phyloP scores from a whole-genome alignment of 1,140 invertebrate species.

The Lucilia cuprina region DNA sequence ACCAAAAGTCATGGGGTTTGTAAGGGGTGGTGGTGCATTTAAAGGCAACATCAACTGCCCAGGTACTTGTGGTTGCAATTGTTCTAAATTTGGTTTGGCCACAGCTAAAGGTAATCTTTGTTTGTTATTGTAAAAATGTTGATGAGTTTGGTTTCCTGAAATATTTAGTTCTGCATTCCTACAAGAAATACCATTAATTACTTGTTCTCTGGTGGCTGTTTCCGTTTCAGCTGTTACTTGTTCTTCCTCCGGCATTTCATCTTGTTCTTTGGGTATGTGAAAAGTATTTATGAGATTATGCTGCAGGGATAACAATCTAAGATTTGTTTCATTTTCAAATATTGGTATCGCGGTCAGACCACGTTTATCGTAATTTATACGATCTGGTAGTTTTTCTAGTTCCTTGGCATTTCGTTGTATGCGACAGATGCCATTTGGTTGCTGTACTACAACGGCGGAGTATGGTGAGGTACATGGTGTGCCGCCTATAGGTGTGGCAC shows the following conservation, averaged over 20 bases:
- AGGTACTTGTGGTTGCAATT: background rate
- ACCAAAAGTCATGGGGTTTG: background rate
- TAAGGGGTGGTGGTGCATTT: constrained; percentile 14
- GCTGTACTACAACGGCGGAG: constrained; percentile 55
- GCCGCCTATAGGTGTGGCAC: constrained; percentile 46
- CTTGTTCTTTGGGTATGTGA: constrained; percentile 61
- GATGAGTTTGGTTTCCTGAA: constrained; percentile 49
- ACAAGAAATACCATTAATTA: background rate
- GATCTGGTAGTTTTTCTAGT: constrained; percentile 77
- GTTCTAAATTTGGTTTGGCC: background rate
- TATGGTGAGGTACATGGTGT: constrained; percentile 42
- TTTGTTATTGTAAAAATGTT: constrained; percentile 50
- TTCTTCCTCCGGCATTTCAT: constrained; percentile 29
- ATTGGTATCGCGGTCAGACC: constrained; percentile 79
- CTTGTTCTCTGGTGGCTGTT: background rate
- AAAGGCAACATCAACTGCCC: background rate
- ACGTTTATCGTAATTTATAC: constrained; percentile 78
- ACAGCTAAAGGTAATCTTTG: constrained; percentile 44
- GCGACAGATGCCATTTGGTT: constrained; percentile 64
- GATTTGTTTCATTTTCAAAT: constrained; percentile 78
- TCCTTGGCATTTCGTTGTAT: constrained; percentile 72
- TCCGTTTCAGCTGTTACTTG: background rate
- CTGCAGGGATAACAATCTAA: constrained; percentile 86
- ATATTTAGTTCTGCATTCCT: constrained; percentile 53
- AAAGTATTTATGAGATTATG: constrained; percentile 87